Conservation (phyloP, 2,113 vertebrate species). For the Catharus fuscescens region DNA sequence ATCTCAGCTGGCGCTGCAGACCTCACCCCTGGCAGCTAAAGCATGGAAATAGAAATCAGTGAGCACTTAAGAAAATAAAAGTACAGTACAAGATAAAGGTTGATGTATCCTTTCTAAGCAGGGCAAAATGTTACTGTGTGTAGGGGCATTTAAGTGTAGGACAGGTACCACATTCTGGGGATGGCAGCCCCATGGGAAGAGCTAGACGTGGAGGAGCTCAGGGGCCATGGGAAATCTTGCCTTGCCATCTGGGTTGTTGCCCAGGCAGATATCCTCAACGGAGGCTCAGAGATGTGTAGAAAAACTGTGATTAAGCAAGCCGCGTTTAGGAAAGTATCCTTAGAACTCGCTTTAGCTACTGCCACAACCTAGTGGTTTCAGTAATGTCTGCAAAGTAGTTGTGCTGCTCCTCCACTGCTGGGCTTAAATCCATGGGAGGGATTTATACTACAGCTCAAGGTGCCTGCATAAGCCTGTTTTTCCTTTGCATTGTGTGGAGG, state of each 20-base stretch:
- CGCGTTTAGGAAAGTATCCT: fast-evolving
- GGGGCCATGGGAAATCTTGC: background rate
- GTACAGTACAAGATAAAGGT: background rate
- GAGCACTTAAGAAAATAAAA: background rate
- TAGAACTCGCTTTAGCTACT: background rate
- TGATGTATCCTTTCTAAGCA: background rate
- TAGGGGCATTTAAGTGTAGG: too few species aligned
- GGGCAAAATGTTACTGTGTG: fast-evolving
- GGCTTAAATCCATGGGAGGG: background rate
- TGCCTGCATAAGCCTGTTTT: background rate
- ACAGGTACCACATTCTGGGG: fast-evolving
- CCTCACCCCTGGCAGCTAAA: background rate
- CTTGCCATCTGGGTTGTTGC: background rate
- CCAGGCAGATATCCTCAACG: background rate
- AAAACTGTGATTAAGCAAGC: background rate
- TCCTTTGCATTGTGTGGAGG: background rate
- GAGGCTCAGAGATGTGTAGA: background rate
- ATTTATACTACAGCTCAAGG: background rate
- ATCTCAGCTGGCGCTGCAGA: background rate
- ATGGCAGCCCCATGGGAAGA: background rate
- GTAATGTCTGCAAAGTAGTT: background rate
- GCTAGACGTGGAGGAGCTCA: background rate
- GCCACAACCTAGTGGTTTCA: background rate
- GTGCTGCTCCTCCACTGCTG: background rate
- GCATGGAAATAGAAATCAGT: background rate